Evolutionary conservation across 2,888 invertebrate species (phyloP), one percentile per base, ranked within the genome.

Genomic region (Argyresthia goedartella): DNA sequence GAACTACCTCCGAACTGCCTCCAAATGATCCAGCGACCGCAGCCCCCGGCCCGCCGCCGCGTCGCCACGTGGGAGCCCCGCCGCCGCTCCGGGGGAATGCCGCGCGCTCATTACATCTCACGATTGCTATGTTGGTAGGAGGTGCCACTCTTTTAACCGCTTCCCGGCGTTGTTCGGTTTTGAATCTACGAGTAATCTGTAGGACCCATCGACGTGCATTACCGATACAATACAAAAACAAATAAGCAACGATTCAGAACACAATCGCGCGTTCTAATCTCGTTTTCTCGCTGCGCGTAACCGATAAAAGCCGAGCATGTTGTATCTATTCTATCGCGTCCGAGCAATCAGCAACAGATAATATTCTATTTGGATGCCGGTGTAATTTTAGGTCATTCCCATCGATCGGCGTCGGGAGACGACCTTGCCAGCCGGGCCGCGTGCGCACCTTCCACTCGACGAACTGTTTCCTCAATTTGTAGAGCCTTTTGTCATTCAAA

Each of bases 351-450:
- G n/a, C 8, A n/a, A 35, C 45, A 33, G 45, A 36, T 43, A 43
- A 25, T 50, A 50, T 50, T 51, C 51, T 51, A 51, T 52, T 49
- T 44, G 46, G 52, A 47, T 44, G 44, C 52, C 50, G 25, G 50
- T 42, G 50, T 73, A 74, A 78, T 81, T 80, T 77, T 67, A 79
- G 79, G 76, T 80, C 78, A 71, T 81, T 81, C 79, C 80, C 79
- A 71, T 71, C 71, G 60, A 60, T n/a, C 61, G 63, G 58, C n/a
- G n/a, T 15, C 48, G 48, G 33, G 33, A 48, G 48, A 62, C 67
- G 70, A 67, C 73, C 73, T 77, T 75, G 75, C 52, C n/a, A n/a
- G n/a, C n/a, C n/a, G n/a, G n/a, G n/a, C n/a, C n/a, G 56, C 57
- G 56, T 55, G 57, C 64, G 63, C 59, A n/a, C n/a, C n/a, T n/a